phyloP scores from a whole-genome alignment of 2,797 vertebrate genomes.

The Peromyscus nudipes region DNA sequence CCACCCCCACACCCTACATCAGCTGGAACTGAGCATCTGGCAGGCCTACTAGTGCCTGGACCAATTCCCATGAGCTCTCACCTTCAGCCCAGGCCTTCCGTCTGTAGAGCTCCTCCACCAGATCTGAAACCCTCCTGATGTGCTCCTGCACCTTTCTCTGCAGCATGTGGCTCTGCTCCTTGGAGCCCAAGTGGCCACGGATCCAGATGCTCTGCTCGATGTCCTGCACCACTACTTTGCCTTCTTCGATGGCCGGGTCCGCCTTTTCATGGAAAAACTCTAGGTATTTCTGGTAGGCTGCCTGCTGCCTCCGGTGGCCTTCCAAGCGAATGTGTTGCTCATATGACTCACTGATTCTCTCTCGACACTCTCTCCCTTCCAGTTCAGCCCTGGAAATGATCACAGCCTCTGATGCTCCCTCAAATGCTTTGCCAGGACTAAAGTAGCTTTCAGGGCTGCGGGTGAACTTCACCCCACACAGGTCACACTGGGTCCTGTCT shows the following conservation, averaged over 20 bases:
- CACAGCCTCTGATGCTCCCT: constrained; percentile 77
- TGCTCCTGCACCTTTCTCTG: constrained; percentile 88
- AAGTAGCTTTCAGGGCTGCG: constrained; percentile 82
- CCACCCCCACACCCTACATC: neutral
- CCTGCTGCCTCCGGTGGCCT: constrained; percentile 84
- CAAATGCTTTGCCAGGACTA: constrained; percentile 70
- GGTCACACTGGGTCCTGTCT: constrained; percentile 90
- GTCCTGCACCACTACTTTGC: constrained; percentile 82
- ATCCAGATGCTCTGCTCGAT: constrained; percentile 79
- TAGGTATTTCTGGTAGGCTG: constrained; percentile 85
- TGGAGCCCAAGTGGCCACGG: constrained; percentile 79
- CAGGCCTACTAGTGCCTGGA: neutral
- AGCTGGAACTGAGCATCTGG: neutral
- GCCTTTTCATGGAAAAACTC: constrained; percentile 86
- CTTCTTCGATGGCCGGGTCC: constrained; percentile 83
- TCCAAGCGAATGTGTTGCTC: constrained; percentile 84
- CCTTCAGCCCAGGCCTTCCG: constrained; percentile 89
- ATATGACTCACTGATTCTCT: constrained; percentile 81
- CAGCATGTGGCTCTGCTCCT: constrained; percentile 85
- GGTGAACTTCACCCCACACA: constrained; percentile 90
- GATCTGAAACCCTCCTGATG: constrained; percentile 86
- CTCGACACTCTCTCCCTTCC: constrained; percentile 75
- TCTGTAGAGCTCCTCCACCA: constrained; percentile 87
- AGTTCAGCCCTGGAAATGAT: constrained; percentile 52
- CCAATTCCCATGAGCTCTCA: constrained; percentile 67